Conservation (phyloP, 2,113 vertebrate species). For the Archocentrus centrarchus region DNA sequence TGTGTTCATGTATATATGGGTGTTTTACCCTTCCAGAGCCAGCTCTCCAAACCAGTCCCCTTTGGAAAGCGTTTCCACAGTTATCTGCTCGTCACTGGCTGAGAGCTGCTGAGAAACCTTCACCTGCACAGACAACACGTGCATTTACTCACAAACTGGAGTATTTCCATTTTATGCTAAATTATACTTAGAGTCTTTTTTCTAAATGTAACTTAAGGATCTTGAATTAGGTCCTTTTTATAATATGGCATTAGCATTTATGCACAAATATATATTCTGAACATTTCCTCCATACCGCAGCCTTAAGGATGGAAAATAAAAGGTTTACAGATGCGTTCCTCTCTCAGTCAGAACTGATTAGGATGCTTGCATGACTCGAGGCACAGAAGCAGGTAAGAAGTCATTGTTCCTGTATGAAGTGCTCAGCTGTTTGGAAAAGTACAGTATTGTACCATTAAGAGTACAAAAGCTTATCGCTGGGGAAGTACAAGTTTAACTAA, state of each 20-base stretch:
- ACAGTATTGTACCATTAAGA: no score
- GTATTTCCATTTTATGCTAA: no score
- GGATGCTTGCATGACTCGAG: not conserved
- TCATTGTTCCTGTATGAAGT: not conserved
- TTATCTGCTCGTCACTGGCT: slow-evolving; percentile 55
- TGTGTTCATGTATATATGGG: not conserved
- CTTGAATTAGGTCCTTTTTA: no score
- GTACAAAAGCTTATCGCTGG: no score
- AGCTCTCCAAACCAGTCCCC: slow-evolving; percentile 84
- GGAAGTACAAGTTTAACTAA: no score
- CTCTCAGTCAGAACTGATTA: not conserved
- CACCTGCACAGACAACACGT: slow-evolving; percentile 60
- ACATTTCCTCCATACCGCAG: not conserved
- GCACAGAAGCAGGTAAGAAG: not conserved
- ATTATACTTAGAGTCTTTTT: not conserved
- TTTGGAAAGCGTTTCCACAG: slow-evolving; percentile 65
- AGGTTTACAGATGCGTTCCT: not conserved
- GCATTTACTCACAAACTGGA: not conserved
- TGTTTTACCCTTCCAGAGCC: slow-evolving; percentile 78
- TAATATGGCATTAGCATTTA: no score
- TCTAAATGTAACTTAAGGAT: no score
- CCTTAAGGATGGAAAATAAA: not conserved
- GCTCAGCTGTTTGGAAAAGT: no score
- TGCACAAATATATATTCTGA: not conserved
- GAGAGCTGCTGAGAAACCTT: slow-evolving; percentile 73